Percentiles rank a stretch among this genome's conserved stretches.
Evolutionary conservation across 2,113 vertebrate genomes (phyloP).

Genomic region (Atrichornis clamosus): DNA sequence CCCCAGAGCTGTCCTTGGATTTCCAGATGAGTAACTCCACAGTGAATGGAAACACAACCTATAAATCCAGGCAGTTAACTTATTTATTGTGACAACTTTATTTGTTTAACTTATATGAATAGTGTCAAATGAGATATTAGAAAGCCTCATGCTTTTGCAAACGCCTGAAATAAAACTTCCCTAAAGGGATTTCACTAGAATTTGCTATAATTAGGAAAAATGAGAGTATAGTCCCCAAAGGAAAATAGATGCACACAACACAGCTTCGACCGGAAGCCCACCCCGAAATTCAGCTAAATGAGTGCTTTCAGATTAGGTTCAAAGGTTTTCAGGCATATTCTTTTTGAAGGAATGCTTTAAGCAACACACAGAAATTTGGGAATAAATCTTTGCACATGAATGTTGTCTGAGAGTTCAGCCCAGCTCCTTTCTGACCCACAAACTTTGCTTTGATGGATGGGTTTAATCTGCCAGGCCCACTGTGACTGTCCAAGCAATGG

Average conservation of each 20-base stretch:
- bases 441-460: neutral
- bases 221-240: neutral
- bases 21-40: neutral
- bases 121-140: conserved; percentile 31
- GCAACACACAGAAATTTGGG: neutral
- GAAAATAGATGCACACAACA: neutral
- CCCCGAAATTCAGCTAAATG: conserved; percentile 11
- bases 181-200: neutral
- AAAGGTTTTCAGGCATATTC: neutral
- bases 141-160: conserved; percentile 1
- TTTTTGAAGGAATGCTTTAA: neutral
- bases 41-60: neutral
- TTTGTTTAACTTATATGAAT: neutral
- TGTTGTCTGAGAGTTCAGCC: neutral
- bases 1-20: neutral
- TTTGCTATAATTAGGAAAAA: conserved; percentile 50
- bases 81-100: conserved; percentile 4
- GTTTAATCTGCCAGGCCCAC: neutral
- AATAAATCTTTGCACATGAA: neutral
- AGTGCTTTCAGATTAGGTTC: neutral
- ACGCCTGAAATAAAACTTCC: conserved; percentile 6
- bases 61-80: neutral
- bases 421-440: neutral
- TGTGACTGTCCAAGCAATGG: rapidly evolving
- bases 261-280: neutral